Conservation (phyloP, 2,797 vertebrate genomes). For the Morelia viridis region DNA sequence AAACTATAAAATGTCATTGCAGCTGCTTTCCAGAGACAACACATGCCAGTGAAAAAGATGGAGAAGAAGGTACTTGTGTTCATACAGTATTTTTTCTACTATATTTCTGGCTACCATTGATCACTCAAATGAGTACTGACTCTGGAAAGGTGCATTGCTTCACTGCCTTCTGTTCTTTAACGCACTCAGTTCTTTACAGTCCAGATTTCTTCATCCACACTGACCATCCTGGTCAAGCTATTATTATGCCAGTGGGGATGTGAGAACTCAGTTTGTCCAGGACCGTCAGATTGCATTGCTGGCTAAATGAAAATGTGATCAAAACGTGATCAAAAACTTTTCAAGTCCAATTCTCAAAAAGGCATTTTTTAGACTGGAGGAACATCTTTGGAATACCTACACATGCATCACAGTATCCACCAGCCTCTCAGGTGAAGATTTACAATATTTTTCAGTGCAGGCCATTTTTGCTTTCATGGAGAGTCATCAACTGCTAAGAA, state of each 20-base stretch:
- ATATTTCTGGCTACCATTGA: neutral
- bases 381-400: neutral
- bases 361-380: neutral
- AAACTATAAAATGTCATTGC: neutral
- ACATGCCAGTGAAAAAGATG: neutral
- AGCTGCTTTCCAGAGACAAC: conserved; percentile 17
- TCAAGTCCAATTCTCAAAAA: neutral
- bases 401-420: neutral
- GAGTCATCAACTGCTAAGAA: neutral
- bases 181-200: too few relatives aligned
- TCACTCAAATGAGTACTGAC: neutral
- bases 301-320: neutral
- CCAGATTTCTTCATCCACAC: neutral
- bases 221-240: neutral
- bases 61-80: neutral
- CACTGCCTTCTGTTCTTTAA: neutral
- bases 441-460: conserved; percentile 6
- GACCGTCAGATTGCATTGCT: neutral
- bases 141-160: neutral
- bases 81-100: neutral
- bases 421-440: neutral
- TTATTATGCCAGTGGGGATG: neutral
- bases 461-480: neutral
- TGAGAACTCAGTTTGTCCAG: neutral
- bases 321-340: neutral